These are phyloP conservation scores for Hipparchia sbordonii DNA, from an alignment of 2,888 invertebrate genomes.

Conservation along the genomic window DNA sequence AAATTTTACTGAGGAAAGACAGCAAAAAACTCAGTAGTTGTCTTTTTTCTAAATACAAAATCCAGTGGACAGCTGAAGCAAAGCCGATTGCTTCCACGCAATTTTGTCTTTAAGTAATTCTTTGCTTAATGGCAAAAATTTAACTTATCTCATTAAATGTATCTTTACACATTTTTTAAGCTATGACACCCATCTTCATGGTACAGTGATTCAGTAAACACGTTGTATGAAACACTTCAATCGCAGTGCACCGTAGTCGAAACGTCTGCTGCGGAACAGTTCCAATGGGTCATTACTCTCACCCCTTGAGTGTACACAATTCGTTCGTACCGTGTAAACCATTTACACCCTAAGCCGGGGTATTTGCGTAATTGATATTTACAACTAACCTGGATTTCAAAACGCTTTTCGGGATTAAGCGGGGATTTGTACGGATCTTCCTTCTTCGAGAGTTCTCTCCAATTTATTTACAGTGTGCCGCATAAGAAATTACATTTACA, in stretches of 20 bases:
- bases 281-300: slow-evolving; percentile 35
- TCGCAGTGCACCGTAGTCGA: slow-evolving; percentile 20
- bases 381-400: slow-evolving; percentile 79
- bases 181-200: no score
- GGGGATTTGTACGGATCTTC: slow-evolving; percentile 75
- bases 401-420: slow-evolving; percentile 73
- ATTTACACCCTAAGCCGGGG: slow-evolving; percentile 66
- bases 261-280: slow-evolving; percentile 21
- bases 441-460: slow-evolving; percentile 69
- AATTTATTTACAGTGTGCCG: slow-evolving; percentile 69
- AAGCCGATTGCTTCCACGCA: no score
- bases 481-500: slow-evolving; percentile 56
- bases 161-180: no score
- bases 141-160: no score
- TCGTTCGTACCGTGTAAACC: slow-evolving; percentile 50
- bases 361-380: slow-evolving; percentile 82
- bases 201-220: no score
- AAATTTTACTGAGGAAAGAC: no score
- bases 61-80: no score
- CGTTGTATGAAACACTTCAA: background rate
- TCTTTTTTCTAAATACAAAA: no score
- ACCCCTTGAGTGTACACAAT: slow-evolving; percentile 48
- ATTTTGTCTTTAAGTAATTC: no score
- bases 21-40: no score
- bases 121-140: no score